Percentiles rank a stretch among this genome's conserved stretches.
Evolutionary conservation across 37 sponge, comb jelly and placozoan genomes (phyloP).

Genomic region (Tethya wilhelma): DNA sequence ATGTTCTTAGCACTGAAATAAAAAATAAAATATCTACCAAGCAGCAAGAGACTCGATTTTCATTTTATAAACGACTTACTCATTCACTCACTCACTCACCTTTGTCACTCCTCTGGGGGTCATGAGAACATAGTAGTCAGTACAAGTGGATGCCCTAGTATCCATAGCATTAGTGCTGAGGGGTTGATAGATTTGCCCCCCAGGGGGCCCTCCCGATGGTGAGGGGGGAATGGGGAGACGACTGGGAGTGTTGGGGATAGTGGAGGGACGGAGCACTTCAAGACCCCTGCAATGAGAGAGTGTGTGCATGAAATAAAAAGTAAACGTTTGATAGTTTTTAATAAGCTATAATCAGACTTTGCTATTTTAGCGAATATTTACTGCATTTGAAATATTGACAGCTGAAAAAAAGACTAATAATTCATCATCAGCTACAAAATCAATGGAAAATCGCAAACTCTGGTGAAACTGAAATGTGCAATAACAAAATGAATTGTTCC

Average conservation of each 20-base stretch:
- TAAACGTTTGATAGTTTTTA: no score
- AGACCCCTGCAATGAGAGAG: constrained; percentile 16
- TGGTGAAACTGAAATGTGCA: not conserved
- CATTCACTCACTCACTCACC: no score
- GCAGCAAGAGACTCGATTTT: no score
- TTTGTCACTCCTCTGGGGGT: not conserved
- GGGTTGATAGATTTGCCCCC: not conserved
- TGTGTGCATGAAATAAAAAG: no score
- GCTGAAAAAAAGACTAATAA: not conserved
- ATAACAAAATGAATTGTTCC: not conserved
- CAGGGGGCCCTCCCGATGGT: not conserved
- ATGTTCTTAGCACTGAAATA: no score
- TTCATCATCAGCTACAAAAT: not conserved
- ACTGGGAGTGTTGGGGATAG: constrained; percentile 18
- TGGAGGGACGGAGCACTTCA: constrained; percentile 9
- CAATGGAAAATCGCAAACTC: not conserved
- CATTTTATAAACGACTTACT: no score
- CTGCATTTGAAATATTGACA: no score
- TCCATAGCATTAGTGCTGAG: no score
- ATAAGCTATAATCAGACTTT: no score
- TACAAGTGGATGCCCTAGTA: not conserved
- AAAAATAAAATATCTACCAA: no score
- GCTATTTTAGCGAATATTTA: no score
- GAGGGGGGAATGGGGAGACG: not conserved
- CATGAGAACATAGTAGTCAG: constrained; percentile 28